A percentile compares a stretch with the other conserved stretches of the same genome.
Conservation (phyloP, 2,113 vertebrate species). For the Perca flavescens region DNA sequence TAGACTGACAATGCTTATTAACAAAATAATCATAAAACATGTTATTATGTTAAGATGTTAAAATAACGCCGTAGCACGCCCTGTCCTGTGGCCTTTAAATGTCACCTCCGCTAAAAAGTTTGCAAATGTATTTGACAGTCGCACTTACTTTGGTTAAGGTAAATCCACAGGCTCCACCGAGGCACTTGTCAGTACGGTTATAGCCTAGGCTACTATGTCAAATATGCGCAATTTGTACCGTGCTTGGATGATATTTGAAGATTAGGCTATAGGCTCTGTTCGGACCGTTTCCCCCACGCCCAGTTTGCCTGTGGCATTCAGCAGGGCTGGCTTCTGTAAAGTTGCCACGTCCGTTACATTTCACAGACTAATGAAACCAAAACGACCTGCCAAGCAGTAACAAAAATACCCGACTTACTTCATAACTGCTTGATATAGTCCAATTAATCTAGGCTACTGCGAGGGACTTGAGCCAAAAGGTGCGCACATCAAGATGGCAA, state of each 20-base stretch:
- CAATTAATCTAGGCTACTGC: constrained; percentile 27
- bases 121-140: constrained; percentile 53
- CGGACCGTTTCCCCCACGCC: constrained; percentile 73
- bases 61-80: not conserved
- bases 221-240: constrained; percentile 48
- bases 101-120: constrained; percentile 63
- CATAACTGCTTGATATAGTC: constrained; percentile 42
- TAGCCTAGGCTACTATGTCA: not conserved
- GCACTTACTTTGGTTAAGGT: constrained; percentile 66
- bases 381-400: not conserved
- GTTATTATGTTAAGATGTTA: not conserved
- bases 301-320: constrained; percentile 74
- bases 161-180: constrained; percentile 49
- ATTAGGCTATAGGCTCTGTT: constrained; percentile 25
- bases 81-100: constrained; percentile 44
- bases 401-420: constrained; percentile 27
- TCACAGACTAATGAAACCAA: constrained; percentile 45
- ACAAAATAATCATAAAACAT: not conserved
- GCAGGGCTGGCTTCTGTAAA: constrained; percentile 70
- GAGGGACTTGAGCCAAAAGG: constrained; percentile 39
- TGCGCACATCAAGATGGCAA: constrained; percentile 56
- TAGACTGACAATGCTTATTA: not conserved
- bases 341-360: constrained; percentile 80
- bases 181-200: not conserved
- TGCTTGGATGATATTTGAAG: constrained; percentile 39